These are phyloP conservation scores for Gavialis gangeticus DNA, from an alignment of 2,113 vertebrate species.

Conservation along the genomic window DNA sequence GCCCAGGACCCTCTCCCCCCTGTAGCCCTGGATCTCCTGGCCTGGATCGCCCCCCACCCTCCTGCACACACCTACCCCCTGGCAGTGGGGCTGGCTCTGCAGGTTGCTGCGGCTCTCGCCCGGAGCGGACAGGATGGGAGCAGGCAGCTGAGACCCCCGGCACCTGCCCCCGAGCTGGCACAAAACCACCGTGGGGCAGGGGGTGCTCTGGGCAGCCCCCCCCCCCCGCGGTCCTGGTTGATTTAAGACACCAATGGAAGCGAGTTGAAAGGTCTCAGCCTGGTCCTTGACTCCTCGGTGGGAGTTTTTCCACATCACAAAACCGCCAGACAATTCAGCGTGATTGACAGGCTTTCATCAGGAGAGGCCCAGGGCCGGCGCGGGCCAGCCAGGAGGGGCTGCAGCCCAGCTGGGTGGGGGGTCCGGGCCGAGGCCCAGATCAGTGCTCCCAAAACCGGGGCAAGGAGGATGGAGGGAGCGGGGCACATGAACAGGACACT, in stretches of 20 bases:
- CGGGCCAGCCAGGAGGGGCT: neutral
- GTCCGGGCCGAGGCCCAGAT: neutral
- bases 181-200: neutral
- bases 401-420: neutral
- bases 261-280: slow-evolving; percentile 71
- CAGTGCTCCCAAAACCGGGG: neutral
- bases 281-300: slow-evolving; percentile 76
- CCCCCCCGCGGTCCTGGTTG: slow-evolving; percentile 41
- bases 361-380: slow-evolving; percentile 50
- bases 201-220: slow-evolving; percentile 6
- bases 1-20: neutral
- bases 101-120: no score
- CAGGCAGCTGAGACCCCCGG: neutral
- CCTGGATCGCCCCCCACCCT: no score
- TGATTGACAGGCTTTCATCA: slow-evolving; percentile 72
- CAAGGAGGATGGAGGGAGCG: neutral
- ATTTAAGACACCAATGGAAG: slow-evolving; percentile 64
- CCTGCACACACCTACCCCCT: no score
- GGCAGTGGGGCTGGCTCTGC: neutral
- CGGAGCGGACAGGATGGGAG: no score
- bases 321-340: slow-evolving; percentile 71
- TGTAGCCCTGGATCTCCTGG: no score
- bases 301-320: slow-evolving; percentile 77
- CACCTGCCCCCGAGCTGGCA: neutral
- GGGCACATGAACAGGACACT: neutral